Base-by-base conservation (phyloP, 37 sponge, comb jelly and placozoan genomes). In the Spongilla lacustris region DNA sequence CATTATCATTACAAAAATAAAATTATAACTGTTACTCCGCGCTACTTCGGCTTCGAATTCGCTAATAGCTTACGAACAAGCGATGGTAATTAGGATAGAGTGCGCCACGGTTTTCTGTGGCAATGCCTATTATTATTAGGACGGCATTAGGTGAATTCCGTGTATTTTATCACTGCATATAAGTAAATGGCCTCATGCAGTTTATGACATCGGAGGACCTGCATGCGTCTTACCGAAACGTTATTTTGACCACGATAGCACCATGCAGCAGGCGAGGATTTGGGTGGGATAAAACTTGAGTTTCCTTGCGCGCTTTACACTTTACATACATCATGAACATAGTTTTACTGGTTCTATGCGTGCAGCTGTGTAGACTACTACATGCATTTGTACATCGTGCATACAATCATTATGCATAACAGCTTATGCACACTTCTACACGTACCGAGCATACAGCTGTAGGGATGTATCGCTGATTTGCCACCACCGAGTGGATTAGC, bases 21-120 rank as follows among this genome's bases (percentile, higher is more conserved):
- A 58, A 58, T 58, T 58, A 58, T 58, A 58, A 58, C 58, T 58
- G 58, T 58, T 58, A 58, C 58, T 58, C 58, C 58, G 58, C 58
- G 58, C 58, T 58, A 58, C 58, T 58, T 58, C 19, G 58, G 58
- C 58, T 58, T 58, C 58, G 58, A 58, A 58, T 58, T 58, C 58
- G 58, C 58, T 58, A 58, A 58, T 58, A 58, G 58, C 58, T 58
- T 58, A 58, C 58, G 58, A 58, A 58, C 58, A 58, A 58, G 58
- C 58, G 58, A 58, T 58, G 58, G 58, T 58, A 58, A 58, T 58
- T 58, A 58, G 58, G 58, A 58, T 58, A 58, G 58, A 58, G 58
- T 58, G 58, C 58, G 58, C 58, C 58, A 58, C 58, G 58, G 58
- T 58, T 58, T 58, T 58, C 58, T 58, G 58, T 58, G 58, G 58